A percentile compares a stretch with the other conserved stretches of the same genome.
These are phyloP conservation scores for Chelmon rostratus DNA, from an alignment of 2,797 vertebrate genomes.

Conservation along the genomic window DNA sequence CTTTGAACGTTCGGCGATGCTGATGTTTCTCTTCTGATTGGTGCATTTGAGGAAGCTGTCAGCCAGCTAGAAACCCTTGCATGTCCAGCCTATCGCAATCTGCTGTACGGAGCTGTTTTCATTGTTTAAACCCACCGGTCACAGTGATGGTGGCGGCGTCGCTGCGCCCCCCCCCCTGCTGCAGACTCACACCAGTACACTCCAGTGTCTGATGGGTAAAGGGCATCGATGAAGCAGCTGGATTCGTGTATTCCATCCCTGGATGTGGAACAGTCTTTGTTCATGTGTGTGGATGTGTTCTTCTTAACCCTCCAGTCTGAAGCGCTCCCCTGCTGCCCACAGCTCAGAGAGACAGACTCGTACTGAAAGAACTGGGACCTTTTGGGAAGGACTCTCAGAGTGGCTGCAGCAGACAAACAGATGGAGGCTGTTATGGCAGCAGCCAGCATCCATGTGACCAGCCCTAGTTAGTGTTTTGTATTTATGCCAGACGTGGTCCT, in stretches of 20 bases:
- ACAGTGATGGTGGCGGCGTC: background rate
- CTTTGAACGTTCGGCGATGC: too few species aligned
- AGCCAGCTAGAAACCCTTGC: background rate
- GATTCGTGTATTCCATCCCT: rapidly evolving
- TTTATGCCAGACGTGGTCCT: too few species aligned
- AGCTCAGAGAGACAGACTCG: background rate
- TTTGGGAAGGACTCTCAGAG: slow-evolving; percentile 21
- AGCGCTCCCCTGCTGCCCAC: background rate
- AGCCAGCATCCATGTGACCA: too few species aligned
- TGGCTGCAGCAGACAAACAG: slow-evolving; percentile 35
- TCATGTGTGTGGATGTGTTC: rapidly evolving
- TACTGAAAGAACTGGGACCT: slow-evolving; percentile 62
- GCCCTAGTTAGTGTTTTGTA: too few species aligned
- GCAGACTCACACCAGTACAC: slow-evolving; percentile 63
- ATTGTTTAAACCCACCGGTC: background rate
- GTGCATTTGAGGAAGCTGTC: too few species aligned
- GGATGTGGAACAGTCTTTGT: rapidly evolving
- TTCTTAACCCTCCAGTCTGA: background rate
- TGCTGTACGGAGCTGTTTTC: background rate
- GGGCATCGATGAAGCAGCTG: rapidly evolving
- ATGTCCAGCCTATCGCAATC: background rate
- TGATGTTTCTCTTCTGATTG: too few species aligned
- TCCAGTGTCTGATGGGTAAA: background rate
- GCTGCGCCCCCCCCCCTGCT: background rate
- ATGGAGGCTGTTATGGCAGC: background rate